Conservation (phyloP, 2,113 vertebrate genomes). For the Pseudonaja textilis region DNA sequence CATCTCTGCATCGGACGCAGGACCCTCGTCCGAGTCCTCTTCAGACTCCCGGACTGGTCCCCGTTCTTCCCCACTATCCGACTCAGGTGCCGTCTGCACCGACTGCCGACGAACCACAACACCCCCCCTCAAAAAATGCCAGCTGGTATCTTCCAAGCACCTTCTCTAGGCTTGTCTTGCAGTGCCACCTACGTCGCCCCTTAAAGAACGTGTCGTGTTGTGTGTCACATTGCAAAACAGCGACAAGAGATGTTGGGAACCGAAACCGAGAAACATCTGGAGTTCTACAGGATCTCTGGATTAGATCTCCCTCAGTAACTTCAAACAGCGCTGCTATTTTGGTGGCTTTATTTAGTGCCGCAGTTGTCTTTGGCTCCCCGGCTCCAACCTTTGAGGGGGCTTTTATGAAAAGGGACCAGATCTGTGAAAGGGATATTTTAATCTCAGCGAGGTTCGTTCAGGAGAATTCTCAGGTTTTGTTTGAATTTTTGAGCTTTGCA, state of each 20-base stretch:
- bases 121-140: background rate
- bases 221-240: background rate
- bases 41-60: too few relatives aligned
- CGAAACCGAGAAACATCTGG: background rate
- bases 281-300: background rate
- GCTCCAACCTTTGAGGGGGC: too few relatives aligned
- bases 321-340: background rate
- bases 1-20: too few relatives aligned
- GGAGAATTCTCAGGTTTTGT: background rate
- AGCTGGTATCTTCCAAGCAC: background rate
- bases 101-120: too few relatives aligned
- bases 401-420: background rate
- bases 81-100: too few relatives aligned
- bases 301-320: background rate
- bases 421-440: background rate
- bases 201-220: background rate
- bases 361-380: background rate
- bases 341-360: background rate
- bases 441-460: background rate
- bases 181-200: too few relatives aligned
- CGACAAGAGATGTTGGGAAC: background rate
- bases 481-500: background rate
- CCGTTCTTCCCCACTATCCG: too few relatives aligned
- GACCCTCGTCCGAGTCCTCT: too few relatives aligned
- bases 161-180: background rate